These are phyloP conservation scores for Poeciliopsis turrubarensis DNA, from an alignment of 2,113 vertebrate species.

Conservation along the genomic window DNA sequence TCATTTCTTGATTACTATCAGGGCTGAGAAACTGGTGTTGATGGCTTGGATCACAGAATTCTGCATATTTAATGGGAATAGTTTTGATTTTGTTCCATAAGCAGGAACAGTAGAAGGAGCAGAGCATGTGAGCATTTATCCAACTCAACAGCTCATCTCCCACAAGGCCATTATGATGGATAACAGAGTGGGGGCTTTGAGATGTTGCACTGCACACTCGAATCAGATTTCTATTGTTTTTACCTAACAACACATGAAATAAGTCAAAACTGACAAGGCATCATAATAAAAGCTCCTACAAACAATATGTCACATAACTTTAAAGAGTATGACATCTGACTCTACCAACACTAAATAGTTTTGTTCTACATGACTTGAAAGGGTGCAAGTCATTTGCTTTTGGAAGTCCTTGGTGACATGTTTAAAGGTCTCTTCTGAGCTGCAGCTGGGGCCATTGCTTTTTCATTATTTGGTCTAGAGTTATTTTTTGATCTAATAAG, in stretches of 20 bases:
- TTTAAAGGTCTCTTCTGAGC: neutral
- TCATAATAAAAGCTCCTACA: too few relatives aligned
- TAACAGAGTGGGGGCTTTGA: constrained; percentile 53
- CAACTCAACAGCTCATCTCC: constrained; percentile 32
- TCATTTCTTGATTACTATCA: neutral
- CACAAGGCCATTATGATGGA: constrained; percentile 54
- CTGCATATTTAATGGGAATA: neutral
- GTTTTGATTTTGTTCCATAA: constrained; percentile 19
- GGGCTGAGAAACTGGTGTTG: constrained; percentile 18
- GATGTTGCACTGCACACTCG: constrained; percentile 4
- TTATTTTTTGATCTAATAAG: neutral
- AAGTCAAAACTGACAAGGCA: neutral
- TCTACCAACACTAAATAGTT: neutral
- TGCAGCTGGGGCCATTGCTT: neutral
- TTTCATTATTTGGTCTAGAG: neutral
- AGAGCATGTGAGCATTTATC: constrained; percentile 36
- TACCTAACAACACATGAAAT: neutral
- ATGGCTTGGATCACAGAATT: constrained; percentile 21
- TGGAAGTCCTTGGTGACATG: neutral
- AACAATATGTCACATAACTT: too few relatives aligned
- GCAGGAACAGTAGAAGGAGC: constrained; percentile 10
- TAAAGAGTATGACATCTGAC: too few relatives aligned
- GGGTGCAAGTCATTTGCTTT: neutral
- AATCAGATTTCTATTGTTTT: neutral
- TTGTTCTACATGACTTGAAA: neutral